These are phyloP conservation scores for Malthinus seriepunctatus DNA, from an alignment of 2,888 invertebrate species.

Conservation along the genomic window DNA sequence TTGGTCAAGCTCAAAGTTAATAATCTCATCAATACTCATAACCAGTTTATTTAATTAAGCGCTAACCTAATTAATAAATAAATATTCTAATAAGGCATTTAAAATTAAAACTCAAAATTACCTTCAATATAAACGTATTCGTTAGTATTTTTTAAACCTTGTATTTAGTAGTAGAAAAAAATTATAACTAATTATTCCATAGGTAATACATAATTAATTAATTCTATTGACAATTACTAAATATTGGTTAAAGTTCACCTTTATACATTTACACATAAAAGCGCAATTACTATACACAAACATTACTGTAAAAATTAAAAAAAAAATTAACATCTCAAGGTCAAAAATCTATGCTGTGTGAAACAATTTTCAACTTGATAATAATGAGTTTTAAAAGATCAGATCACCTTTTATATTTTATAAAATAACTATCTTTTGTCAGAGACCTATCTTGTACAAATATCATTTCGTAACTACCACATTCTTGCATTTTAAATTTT, in stretches of 20 bases:
- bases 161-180: neutral
- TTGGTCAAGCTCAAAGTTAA: conserved; percentile 7
- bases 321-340: conserved; percentile 16
- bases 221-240: conserved; percentile 6
- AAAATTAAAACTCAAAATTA: neutral
- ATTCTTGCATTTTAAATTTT: neutral
- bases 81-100: neutral
- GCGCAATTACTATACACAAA: conserved; percentile 16
- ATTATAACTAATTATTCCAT: neutral
- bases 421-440: conserved; percentile 5
- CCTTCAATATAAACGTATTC: no score
- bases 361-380: conserved; percentile 8
- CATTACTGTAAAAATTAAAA: conserved; percentile 5
- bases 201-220: conserved; percentile 1
- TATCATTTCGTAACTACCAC: conserved; percentile 1
- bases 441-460: neutral
- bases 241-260: conserved; percentile 13
- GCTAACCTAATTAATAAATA: conserved; percentile 3
- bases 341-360: conserved; percentile 18
- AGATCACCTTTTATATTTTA: conserved; percentile 4
- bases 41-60: conserved; percentile 3
- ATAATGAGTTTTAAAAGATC: conserved; percentile 6
- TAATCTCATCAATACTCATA: neutral
- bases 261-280: conserved; percentile 17
- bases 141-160: neutral